Percentiles rank a stretch among this genome's conserved stretches.
Conservation (phyloP, 2,113 vertebrate genomes). For the Helogale parvula region DNA sequence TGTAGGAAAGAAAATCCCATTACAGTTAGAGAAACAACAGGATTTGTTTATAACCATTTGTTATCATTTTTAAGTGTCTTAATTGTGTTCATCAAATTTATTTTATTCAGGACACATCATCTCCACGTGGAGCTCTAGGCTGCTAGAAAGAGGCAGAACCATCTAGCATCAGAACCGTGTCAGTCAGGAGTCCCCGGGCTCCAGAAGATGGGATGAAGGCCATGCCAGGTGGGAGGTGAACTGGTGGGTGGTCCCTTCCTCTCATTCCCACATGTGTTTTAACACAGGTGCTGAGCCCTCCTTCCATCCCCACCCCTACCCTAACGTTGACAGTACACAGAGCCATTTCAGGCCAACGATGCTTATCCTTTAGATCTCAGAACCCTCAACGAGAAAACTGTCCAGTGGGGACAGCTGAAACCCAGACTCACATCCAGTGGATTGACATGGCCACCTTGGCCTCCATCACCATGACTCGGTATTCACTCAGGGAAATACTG, state of each 20-base stretch:
- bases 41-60: not conserved
- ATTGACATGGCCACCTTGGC: not conserved
- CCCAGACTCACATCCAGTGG: not conserved
- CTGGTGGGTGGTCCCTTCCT: not conserved
- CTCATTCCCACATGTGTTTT: not conserved
- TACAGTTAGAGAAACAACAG: not conserved
- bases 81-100: not conserved
- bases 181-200: too few species aligned
- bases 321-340: not conserved
- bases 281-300: not conserved
- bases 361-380: not conserved
- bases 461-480: not conserved
- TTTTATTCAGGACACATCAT: not conserved
- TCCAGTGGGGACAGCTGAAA: not conserved
- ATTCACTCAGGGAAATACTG: not conserved
- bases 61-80: not conserved
- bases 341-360: not conserved
- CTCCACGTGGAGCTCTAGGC: not conserved
- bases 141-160: not conserved
- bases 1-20: not conserved
- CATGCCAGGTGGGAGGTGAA: not conserved
- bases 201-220: not conserved
- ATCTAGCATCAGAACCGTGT: not conserved
- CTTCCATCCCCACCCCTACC: not conserved
- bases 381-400: not conserved